Conservation (phyloP, 2,797 vertebrate species). For the Neostethus bicornis region DNA sequence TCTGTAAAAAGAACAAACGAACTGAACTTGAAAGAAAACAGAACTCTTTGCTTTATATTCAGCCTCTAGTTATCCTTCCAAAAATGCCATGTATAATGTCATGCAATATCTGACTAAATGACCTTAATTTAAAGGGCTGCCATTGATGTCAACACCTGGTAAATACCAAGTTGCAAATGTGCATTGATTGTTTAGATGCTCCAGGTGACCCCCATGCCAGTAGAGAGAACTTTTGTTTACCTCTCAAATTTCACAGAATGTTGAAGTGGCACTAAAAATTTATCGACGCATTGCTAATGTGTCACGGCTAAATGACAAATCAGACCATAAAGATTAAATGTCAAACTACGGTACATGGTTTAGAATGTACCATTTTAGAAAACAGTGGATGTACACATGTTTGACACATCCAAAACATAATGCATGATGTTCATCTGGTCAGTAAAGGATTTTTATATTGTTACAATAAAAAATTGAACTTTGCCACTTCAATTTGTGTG, state of each 20-base stretch:
- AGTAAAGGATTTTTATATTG: constrained; percentile 6
- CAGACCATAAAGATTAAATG: constrained; percentile 6
- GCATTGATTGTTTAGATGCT: constrained; percentile 88
- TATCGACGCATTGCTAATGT: constrained; percentile 64
- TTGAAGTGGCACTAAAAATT: constrained; percentile 76
- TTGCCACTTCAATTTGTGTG: too few species aligned
- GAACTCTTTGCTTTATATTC: constrained; percentile 68
- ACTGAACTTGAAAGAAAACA: constrained; percentile 24
- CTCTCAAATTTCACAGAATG: constrained; percentile 84
- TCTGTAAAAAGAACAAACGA: constrained; percentile 14
- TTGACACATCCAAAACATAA: neutral
- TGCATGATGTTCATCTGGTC: neutral
- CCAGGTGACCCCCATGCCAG: constrained; percentile 77
- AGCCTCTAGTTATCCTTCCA: constrained; percentile 65
- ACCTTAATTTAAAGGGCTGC: constrained; percentile 83
- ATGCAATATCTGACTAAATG: constrained; percentile 83
- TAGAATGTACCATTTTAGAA: neutral
- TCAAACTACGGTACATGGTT: neutral
- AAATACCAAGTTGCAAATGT: constrained; percentile 89
- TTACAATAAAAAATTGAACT: too few species aligned
- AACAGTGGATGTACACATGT: neutral
- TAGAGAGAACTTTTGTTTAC: constrained; percentile 83
- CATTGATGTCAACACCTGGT: constrained; percentile 83
- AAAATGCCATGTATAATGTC: constrained; percentile 78
- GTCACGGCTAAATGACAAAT: constrained; percentile 32